phyloP scores from a whole-genome alignment of 2,113 vertebrate species.

The Clupea harengus region DNA sequence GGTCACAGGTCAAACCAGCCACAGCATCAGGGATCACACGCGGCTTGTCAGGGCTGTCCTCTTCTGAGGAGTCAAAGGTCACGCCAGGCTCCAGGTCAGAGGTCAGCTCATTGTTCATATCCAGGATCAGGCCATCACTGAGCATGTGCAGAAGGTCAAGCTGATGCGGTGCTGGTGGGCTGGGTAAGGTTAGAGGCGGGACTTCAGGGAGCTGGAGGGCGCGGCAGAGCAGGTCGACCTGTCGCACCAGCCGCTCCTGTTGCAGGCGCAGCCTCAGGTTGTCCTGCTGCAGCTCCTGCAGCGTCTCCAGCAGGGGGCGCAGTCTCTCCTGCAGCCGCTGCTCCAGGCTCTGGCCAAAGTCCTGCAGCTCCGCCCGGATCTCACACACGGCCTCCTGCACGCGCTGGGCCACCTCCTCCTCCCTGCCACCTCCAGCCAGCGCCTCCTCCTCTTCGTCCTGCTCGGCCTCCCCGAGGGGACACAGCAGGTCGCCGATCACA shows the following conservation, averaged over 20 bases:
- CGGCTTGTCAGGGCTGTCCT: neutral
- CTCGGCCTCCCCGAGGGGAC: constrained; percentile 20
- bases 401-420: constrained; percentile 58
- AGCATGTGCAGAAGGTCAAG: neutral
- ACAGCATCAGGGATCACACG: neutral
- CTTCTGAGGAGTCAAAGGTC: neutral
- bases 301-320: constrained; percentile 65
- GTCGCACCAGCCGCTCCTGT: constrained; percentile 71
- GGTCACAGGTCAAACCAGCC: neutral
- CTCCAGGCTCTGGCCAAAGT: constrained; percentile 69
- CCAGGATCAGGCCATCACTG: neutral
- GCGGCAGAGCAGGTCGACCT: constrained; percentile 72
- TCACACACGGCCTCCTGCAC: constrained; percentile 68
- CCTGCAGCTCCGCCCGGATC: constrained; percentile 76
- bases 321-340: constrained; percentile 65
- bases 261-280: constrained; percentile 75
- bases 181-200: constrained; percentile 46
- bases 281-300: constrained; percentile 75
- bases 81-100: neutral
- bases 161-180: neutral
- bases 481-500: constrained; percentile 63
- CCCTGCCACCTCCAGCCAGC: constrained; percentile 3
- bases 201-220: constrained; percentile 62
- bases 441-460: constrained; percentile 43
- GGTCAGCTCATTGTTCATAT: neutral